Conservation (phyloP, 2,888 invertebrate species). For the Agrilus biguttatus region DNA sequence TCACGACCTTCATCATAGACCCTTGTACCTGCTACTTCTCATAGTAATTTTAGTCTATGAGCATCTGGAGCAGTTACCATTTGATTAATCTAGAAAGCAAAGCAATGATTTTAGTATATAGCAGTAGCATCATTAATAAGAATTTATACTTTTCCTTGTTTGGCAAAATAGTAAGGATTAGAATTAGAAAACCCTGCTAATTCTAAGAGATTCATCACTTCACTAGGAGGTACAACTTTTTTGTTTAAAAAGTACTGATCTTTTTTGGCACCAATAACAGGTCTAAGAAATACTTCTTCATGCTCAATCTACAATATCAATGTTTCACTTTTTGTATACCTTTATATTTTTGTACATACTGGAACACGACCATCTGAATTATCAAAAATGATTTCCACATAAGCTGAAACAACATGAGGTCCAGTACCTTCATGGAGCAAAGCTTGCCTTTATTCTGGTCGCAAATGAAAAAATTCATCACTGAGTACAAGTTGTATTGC, state of each 20-base stretch:
- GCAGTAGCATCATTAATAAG: not conserved
- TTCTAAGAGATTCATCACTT: conserved; percentile 94
- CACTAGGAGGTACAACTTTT: conserved; percentile 91
- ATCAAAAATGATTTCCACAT: conserved; percentile 98
- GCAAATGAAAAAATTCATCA: conserved; percentile 95
- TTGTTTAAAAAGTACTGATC: conserved; percentile 99
- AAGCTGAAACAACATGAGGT: conserved; percentile 88
- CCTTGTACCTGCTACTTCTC: conserved; percentile 93
- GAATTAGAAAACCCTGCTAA: conserved; percentile 98
- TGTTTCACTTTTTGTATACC: not conserved
- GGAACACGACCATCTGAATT: conserved; percentile 94
- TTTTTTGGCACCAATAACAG: conserved; percentile 97
- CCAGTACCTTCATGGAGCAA: conserved; percentile 97
- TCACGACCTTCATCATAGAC: conserved; percentile 98
- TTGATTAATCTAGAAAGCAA: conserved; percentile 72
- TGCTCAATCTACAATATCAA: conserved; percentile 69
- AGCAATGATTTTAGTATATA: not conserved
- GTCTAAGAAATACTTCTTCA: conserved; percentile 86
- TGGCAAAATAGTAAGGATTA: conserved; percentile 99
- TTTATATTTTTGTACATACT: conserved; percentile 38
- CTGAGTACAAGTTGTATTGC: conserved; percentile 99
- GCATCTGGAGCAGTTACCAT: conserved; percentile 99
- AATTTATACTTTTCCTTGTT: conserved; percentile 79
- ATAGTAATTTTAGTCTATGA: conserved; percentile 79
- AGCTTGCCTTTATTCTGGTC: conserved; percentile 91